Evolutionary conservation across 1,140 invertebrate genomes (phyloP).

Genomic region (Lamellibrachia luymesi): DNA sequence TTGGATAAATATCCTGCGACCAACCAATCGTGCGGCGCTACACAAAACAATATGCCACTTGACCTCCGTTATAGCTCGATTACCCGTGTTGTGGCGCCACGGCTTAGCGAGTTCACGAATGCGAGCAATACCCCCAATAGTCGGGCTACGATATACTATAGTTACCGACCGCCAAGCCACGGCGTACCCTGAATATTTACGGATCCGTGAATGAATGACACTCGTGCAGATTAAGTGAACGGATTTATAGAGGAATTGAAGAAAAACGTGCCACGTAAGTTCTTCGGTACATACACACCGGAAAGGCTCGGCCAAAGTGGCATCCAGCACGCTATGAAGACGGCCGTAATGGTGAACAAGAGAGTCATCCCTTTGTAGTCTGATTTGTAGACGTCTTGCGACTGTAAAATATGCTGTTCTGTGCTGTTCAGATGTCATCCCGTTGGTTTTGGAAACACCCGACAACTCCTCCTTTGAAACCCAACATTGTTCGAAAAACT

Average conservation of each 20-base stretch:
- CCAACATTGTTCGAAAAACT: no score
- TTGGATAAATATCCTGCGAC: no score
- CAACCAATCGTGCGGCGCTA: no score
- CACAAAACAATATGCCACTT: no score
- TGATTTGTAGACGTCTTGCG: background rate
- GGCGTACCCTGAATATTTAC: no score
- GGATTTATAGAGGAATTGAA: background rate
- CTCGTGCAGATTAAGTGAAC: background rate
- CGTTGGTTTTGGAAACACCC: background rate
- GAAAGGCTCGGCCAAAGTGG: background rate
- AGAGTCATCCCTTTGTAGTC: background rate
- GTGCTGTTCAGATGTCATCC: background rate
- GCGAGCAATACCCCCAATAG: no score
- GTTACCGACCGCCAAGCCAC: no score
- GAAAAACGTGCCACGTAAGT: background rate
- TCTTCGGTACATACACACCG: background rate
- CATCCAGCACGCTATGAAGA: background rate
- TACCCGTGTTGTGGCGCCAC: no score
- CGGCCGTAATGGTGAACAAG: background rate
- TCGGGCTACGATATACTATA: no score
- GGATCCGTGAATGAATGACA: background rate
- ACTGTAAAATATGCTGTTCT: background rate
- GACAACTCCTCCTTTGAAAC: background rate
- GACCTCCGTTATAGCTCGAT: no score
- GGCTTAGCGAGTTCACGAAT: no score